Percentiles rank a stretch among this genome's conserved stretches.
Conservation (phyloP, 1,140 invertebrate genomes). For the Babylonia areolata region DNA sequence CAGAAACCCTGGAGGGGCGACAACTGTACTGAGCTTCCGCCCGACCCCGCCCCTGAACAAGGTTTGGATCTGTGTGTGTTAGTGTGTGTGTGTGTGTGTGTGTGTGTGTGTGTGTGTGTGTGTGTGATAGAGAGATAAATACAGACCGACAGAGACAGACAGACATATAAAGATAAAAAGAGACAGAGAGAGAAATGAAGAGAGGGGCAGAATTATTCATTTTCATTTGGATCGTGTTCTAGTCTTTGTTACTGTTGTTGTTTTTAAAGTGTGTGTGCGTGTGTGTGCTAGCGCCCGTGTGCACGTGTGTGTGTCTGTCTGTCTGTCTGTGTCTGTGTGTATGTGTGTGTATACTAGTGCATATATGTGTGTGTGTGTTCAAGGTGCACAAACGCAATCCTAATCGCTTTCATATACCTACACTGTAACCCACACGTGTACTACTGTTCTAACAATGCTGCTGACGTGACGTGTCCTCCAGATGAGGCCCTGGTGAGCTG, state of each 20-base stretch:
- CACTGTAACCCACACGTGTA: too few species aligned
- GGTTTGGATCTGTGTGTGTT: not conserved
- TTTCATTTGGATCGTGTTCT: too few species aligned
- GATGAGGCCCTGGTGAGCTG: constrained; percentile 34
- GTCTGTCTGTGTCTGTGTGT: not conserved
- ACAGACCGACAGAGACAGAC: too few species aligned
- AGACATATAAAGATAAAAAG: too few species aligned
- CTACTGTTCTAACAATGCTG: too few species aligned
- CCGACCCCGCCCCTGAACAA: not conserved
- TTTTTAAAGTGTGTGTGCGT: not conserved
- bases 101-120: not conserved
- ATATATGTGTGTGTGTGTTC: not conserved
- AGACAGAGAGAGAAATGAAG: too few species aligned
- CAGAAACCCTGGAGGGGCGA: not conserved
- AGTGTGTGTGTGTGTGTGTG: not conserved
- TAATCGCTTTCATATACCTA: not conserved
- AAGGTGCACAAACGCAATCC: too few species aligned
- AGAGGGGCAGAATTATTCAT: too few species aligned
- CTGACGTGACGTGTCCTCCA: too few species aligned
- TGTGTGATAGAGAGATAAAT: too few species aligned
- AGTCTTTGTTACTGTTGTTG: too few species aligned
- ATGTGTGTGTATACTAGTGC: constrained; percentile 21
- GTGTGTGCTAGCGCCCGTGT: not conserved
- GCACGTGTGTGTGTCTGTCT: not conserved
- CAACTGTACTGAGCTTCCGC: not conserved